A percentile compares a stretch with the other conserved stretches of the same genome.
Conservation (phyloP, 2,888 invertebrate species). For the Achlya flavicornis region DNA sequence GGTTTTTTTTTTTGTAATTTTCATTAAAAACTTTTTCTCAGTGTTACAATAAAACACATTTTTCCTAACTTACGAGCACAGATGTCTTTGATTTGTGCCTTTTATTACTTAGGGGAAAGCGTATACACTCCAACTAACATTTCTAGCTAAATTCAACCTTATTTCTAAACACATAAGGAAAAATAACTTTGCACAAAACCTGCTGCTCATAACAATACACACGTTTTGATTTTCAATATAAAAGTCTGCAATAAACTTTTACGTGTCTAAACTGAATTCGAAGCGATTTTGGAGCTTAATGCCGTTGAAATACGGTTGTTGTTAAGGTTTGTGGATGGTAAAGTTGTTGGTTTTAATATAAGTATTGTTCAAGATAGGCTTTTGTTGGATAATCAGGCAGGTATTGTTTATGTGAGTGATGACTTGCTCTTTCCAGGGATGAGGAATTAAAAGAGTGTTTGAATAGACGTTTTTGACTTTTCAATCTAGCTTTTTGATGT, state of each 20-base stretch:
- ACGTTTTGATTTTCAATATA: slow-evolving; percentile 40
- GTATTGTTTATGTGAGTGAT: slow-evolving; percentile 46
- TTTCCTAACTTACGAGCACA: slow-evolving; percentile 43
- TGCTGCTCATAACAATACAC: slow-evolving; percentile 30
- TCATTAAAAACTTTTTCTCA: no score
- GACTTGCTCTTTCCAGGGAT: slow-evolving; percentile 45
- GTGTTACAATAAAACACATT: slow-evolving; percentile 16
- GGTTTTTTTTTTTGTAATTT: no score
- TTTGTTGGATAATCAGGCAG: slow-evolving; percentile 43
- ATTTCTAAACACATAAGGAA: slow-evolving; percentile 13
- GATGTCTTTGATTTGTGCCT: slow-evolving; percentile 47
- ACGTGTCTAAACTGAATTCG: background rate
- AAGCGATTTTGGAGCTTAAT: background rate
- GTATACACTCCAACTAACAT: background rate
- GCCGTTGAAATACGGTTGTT: background rate
- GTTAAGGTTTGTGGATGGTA: background rate
- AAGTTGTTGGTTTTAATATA: background rate
- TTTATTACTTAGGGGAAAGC: slow-evolving; percentile 16
- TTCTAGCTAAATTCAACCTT: background rate
- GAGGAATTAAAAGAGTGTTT: slow-evolving; percentile 20
- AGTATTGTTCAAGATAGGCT: slow-evolving; percentile 23
- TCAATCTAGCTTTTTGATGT: background rate
- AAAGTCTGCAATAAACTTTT: slow-evolving; percentile 10
- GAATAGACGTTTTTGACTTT: slow-evolving; percentile 22
- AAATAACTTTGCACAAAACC: background rate